Base-by-base conservation (phyloP, 2,113 vertebrate species). In the Salminus brasiliensis region DNA sequence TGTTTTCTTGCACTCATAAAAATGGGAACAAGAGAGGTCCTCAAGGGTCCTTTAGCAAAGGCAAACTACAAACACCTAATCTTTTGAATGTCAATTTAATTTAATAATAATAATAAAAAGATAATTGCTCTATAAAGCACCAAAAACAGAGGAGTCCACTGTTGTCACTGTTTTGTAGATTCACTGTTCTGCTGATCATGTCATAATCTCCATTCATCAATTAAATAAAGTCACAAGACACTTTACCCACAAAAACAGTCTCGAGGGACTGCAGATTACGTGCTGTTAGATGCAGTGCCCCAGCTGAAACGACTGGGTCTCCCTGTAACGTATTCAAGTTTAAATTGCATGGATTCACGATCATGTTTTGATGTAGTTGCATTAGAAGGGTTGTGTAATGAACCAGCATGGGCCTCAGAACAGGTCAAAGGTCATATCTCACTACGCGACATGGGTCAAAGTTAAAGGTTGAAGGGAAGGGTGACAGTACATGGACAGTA, bases 391-490 rank as follows among this genome's bases (percentile, higher is more conserved):
- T 32, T 65, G 62, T 36, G 62, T 36, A 36, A 36, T 65, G 62
- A 30, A 1, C 66, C 53, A 70, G 29, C 21, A 39, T 32, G 21
- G 41, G 27, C 59, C 69, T 63, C 21, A 68, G 72, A 34, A 55
- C 11, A 10, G 68, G 78, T 72, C 70, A 80, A 72, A 60, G 60
- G 8, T 25, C 59, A 52, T 60, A 68, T 30, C 16, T 32, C 1
- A 30, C 8, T n/a, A 66, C 5, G 12, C 66, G 45, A 27, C 18
- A 27, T 15, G 23, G 49, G 34, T 34, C 72, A 30, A 62, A 60
- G 47, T 67, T 79, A 72, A 80, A 83, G 47, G 49, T 36, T 53
- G 43, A 36, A 65, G 8, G 47, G 45, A 75, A 71, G 36, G 36
- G 11, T n/a, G n/a, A n/a, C 25, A 62, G 16, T 67, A 63, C 52